Conservation (phyloP, 2,888 invertebrate species). For the Sarcophaga rosellei region DNA sequence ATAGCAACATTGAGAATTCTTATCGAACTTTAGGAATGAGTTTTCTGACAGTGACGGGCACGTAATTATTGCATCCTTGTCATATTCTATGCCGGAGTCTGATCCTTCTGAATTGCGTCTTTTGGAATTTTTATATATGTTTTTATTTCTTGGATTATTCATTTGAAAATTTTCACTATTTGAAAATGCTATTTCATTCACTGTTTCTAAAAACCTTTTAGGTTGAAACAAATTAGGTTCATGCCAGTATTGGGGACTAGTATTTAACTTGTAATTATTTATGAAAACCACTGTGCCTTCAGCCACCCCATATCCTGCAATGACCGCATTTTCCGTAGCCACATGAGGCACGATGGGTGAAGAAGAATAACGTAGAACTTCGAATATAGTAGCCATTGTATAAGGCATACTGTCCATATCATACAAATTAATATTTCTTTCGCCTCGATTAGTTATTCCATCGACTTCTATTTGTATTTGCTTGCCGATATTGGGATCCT, state of each 20-base stretch:
- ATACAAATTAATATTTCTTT: constrained; percentile 84
- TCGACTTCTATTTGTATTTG: constrained; percentile 88
- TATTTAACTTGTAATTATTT: constrained; percentile 91
- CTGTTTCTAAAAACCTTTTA: constrained; percentile 85
- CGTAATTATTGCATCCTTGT: constrained; percentile 73
- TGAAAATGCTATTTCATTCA: neutral
- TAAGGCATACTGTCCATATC: constrained; percentile 88
- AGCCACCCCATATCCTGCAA: constrained; percentile 87
- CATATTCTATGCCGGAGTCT: constrained; percentile 84
- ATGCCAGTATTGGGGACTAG: constrained; percentile 88
- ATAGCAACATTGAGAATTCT: neutral
- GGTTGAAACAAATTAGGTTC: constrained; percentile 88
- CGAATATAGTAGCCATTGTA: constrained; percentile 91
- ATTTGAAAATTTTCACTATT: neutral
- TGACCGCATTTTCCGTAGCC: constrained; percentile 88
- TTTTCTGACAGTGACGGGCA: constrained; percentile 34
- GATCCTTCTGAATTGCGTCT: constrained; percentile 81
- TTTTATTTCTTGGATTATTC: neutral
- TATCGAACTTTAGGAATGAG: constrained; percentile 10
- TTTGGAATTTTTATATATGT: constrained; percentile 29
- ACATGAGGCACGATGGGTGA: constrained; percentile 96
- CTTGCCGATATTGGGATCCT: constrained; percentile 85
- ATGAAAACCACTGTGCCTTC: constrained; percentile 91
- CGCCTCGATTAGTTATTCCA: constrained; percentile 81
- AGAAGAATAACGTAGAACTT: constrained; percentile 89